A percentile compares a stretch with the other conserved stretches of the same genome.
These are phyloP conservation scores for cattle (Bos taurus) DNA, from an alignment of 2,113 vertebrate species.

Conservation along the genomic window DNA sequence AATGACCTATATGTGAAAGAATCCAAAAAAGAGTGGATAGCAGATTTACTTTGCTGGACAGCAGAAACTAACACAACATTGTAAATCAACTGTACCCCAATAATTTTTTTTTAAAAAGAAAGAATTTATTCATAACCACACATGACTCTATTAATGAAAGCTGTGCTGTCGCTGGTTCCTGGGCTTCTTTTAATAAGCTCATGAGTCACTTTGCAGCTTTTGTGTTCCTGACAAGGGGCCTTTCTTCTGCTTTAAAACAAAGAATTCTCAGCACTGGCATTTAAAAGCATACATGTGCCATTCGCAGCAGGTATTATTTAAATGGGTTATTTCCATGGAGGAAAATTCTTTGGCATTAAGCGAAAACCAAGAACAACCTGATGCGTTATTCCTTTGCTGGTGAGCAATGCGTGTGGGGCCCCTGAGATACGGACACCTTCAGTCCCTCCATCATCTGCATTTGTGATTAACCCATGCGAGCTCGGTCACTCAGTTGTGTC, in stretches of 20 bases:
- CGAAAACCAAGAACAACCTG: not conserved
- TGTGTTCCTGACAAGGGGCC: slow-evolving; percentile 16
- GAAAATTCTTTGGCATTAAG: not conserved
- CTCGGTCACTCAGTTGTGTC: not conserved
- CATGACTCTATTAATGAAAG: not conserved
- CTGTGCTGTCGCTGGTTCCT: not conserved
- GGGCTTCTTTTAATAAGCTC: not conserved
- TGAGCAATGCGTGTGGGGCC: rapidly evolving
- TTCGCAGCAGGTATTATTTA: not conserved
- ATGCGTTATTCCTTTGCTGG: not conserved
- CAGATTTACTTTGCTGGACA: not conserved
- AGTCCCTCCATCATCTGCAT: not conserved
- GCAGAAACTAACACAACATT: not conserved
- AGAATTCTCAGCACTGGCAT: not conserved
- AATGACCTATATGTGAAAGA: not conserved
- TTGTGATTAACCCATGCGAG: not conserved
- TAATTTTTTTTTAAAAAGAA: not conserved
- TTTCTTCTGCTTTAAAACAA: slow-evolving; percentile 45
- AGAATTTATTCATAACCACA: not conserved
- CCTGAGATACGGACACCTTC: rapidly evolving
- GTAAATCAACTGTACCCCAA: not conserved
- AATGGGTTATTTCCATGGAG: not conserved
- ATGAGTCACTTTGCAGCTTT: slow-evolving; percentile 42
- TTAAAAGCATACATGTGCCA: not conserved
- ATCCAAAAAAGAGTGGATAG: not conserved